phyloP scores from a whole-genome alignment of 1,140 invertebrate species.

The Drosophila nasuta region DNA sequence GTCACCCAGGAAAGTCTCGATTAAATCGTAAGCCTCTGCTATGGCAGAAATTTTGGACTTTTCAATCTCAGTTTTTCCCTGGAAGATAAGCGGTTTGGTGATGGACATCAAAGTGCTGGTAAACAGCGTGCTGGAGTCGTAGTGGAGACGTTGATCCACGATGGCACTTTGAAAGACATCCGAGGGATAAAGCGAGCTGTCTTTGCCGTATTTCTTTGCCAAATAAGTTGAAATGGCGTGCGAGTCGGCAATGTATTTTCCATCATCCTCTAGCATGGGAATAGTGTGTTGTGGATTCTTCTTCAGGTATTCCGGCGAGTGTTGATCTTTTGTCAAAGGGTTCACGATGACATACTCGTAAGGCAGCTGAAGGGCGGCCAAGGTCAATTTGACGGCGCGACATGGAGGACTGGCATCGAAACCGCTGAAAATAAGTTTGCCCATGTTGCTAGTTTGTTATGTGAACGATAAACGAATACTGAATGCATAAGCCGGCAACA shows the following conservation, averaged over 20 bases:
- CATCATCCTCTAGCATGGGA: constrained; percentile 71
- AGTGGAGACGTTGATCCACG: constrained; percentile 87
- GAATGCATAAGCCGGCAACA: not conserved
- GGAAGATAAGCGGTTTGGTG: constrained; percentile 20
- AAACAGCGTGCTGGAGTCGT: constrained; percentile 87
- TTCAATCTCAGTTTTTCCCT: not conserved
- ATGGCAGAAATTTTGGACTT: constrained; percentile 75
- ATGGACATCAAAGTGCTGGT: constrained; percentile 54
- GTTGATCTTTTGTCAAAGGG: constrained; percentile 87
- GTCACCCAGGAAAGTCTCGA: constrained; percentile 86
- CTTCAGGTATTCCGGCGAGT: constrained; percentile 87
- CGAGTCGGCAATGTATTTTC: constrained; percentile 63
- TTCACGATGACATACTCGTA: constrained; percentile 86
- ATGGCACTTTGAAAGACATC: constrained; percentile 85
- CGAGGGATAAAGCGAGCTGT: constrained; percentile 86
- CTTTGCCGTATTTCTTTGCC: constrained; percentile 86
- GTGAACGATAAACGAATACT: not conserved
- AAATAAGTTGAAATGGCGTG: constrained; percentile 86
- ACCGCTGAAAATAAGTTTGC: constrained; percentile 72
- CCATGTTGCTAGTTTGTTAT: constrained; percentile 53
- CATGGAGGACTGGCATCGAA: constrained; percentile 85
- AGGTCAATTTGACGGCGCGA: constrained; percentile 84
- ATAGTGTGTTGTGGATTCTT: constrained; percentile 84
- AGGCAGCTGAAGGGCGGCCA: constrained; percentile 84
- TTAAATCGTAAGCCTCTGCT: constrained; percentile 85